Conservation (phyloP, 2,797 vertebrate genomes). For the Hozukius guyotensis region DNA sequence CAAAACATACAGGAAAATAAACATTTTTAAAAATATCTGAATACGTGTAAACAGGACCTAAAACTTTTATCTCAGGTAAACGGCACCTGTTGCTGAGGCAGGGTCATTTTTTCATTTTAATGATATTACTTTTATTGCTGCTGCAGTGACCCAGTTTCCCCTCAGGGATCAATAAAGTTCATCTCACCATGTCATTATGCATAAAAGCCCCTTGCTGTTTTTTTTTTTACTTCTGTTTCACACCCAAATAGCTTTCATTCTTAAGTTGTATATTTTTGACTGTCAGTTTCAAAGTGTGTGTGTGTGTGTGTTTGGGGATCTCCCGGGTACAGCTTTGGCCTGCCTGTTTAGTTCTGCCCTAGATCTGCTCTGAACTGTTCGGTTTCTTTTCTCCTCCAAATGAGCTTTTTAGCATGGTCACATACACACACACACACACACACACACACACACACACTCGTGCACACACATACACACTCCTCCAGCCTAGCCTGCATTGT, state of each 20-base stretch:
- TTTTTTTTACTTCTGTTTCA: slow-evolving; percentile 20
- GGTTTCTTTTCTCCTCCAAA: slow-evolving; percentile 80
- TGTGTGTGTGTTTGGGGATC: slow-evolving; percentile 24
- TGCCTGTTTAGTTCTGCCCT: slow-evolving; percentile 66
- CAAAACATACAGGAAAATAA: no score
- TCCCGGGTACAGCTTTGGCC: slow-evolving; percentile 58
- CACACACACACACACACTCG: slow-evolving; percentile 3
- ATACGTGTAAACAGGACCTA: not conserved
- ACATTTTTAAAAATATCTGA: no score
- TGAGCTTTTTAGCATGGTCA: slow-evolving; percentile 78
- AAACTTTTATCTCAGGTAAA: not conserved
- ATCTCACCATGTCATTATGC: slow-evolving; percentile 27
- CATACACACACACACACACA: slow-evolving; percentile 1
- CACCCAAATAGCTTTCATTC: slow-evolving; percentile 22
- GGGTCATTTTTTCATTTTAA: not conserved
- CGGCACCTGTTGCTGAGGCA: slow-evolving; percentile 8
- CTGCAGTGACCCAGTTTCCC: slow-evolving; percentile 1
- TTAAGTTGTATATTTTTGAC: slow-evolving; percentile 34
- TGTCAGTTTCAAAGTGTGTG: slow-evolving; percentile 22
- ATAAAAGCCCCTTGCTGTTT: not conserved
- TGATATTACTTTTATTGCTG: not conserved
- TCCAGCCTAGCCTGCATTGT: slow-evolving; percentile 83
- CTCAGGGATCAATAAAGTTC: slow-evolving; percentile 32
- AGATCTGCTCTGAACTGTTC: slow-evolving; percentile 74
- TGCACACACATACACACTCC: slow-evolving; percentile 30